Percentiles rank a stretch among this genome's conserved stretches.
phyloP scores from a whole-genome alignment of 2,888 invertebrate genomes.

The Drosophila rellima region DNA sequence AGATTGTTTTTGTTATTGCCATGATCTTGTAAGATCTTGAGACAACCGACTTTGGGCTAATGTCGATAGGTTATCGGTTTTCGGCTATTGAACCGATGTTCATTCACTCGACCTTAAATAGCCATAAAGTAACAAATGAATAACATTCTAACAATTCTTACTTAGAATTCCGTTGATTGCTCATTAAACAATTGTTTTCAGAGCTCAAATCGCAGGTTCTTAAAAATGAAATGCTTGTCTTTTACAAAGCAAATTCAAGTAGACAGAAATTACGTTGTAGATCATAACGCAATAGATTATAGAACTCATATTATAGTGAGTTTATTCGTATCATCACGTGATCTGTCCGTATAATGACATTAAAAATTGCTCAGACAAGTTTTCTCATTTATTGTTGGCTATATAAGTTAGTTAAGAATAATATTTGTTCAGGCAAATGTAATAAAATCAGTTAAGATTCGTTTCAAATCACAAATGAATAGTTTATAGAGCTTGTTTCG shows the following conservation, averaged over 20 bases:
- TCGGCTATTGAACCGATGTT: slow-evolving; percentile 31
- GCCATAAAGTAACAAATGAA: slow-evolving; percentile 12
- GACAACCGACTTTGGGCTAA: slow-evolving; percentile 24
- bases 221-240: neutral
- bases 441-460: neutral
- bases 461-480: neutral
- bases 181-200: neutral
- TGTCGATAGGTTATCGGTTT: slow-evolving; percentile 30
- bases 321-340: neutral
- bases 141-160: slow-evolving; percentile 14
- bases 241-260: no score
- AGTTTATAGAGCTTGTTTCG: neutral
- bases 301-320: neutral
- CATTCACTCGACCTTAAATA: neutral
- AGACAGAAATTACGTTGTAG: neutral
- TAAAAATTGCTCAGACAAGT: neutral
- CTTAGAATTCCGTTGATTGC: neutral
- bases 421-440: neutral
- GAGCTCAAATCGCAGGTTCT: neutral
- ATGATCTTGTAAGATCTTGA: slow-evolving; percentile 51
- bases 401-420: neutral
- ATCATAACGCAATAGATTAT: neutral
- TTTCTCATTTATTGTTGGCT: neutral
- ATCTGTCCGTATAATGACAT: neutral
- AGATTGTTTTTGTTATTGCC: slow-evolving; percentile 15